phyloP scores from a whole-genome alignment of 2,113 vertebrate genomes.

The Pseudorhombus dupliciocellatus region DNA sequence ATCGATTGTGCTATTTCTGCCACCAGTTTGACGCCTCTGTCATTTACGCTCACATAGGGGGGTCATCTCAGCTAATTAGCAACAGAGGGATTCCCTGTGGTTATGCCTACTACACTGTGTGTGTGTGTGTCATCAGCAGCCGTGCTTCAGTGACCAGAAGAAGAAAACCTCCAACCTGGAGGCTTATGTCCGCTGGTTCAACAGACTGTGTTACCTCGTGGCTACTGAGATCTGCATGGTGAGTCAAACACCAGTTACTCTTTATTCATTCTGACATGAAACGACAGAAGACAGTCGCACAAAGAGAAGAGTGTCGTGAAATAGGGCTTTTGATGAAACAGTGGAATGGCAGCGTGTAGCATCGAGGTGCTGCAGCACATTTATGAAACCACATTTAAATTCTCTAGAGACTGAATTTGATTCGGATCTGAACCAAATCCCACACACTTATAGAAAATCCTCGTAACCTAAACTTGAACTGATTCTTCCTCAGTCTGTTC shows the following conservation, averaged over 20 bases:
- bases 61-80: conserved; percentile 61
- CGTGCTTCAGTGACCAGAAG: conserved; percentile 88
- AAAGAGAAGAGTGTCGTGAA: no score
- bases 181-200: conserved; percentile 97
- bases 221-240: conserved; percentile 99
- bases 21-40: conserved; percentile 26
- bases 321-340: no score
- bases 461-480: no score
- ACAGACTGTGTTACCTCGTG: conserved; percentile 95
- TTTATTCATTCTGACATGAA: neutral
- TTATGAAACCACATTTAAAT: no score
- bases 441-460: no score
- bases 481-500: no score
- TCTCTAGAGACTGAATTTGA: no score
- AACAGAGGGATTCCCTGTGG: conserved; percentile 27
- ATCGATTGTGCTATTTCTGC: conserved; percentile 32
- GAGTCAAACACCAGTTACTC: conserved; percentile 55
- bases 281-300: neutral
- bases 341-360: no score
- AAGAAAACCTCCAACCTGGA: conserved; percentile 92
- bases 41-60: conserved; percentile 31
- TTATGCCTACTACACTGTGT: neutral
- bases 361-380: no score
- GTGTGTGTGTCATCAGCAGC: conserved; percentile 71
- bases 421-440: no score